A percentile compares a stretch with the other conserved stretches of the same genome.
phyloP scores from a whole-genome alignment of 2,888 invertebrate species.

The Ornithoptera alexandrae region DNA sequence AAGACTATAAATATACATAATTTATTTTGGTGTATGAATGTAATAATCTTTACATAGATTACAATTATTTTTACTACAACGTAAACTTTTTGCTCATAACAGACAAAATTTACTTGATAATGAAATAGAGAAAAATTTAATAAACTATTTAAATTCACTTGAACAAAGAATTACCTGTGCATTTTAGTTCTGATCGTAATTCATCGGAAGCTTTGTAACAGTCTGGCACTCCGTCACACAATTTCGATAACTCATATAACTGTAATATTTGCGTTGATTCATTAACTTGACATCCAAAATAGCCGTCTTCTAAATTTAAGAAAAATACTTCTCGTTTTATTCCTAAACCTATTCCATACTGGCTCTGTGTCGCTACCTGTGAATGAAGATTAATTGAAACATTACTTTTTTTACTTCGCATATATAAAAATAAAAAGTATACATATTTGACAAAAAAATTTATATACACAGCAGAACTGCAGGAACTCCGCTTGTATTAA shows the following conservation, averaged over 20 bases:
- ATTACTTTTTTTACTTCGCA: background rate
- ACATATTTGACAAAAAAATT: too few species aligned
- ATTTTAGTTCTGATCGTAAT: constrained; percentile 92
- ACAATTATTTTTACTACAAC: too few species aligned
- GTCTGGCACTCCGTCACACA: constrained; percentile 94
- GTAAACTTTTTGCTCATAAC: too few species aligned
- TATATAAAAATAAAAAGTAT: background rate
- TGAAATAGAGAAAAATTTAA: background rate
- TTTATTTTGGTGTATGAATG: too few species aligned
- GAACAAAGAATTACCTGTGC: constrained; percentile 86
- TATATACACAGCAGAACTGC: background rate
- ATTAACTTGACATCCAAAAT: constrained; percentile 98
- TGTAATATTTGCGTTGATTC: constrained; percentile 96
- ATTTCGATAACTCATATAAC: constrained; percentile 95
- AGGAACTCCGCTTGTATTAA: background rate
- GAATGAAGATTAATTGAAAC: constrained; percentile 39
- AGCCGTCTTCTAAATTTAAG: constrained; percentile 97
- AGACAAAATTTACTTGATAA: background rate
- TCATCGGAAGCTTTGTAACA: constrained; percentile 96
- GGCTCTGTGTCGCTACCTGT: constrained; percentile 88
- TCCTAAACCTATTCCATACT: constrained; percentile 89
- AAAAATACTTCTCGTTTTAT: constrained; percentile 96
- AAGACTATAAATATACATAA: too few species aligned
- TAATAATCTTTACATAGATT: too few species aligned
- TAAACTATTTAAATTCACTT: background rate